Evolutionary conservation across 2,113 vertebrate genomes (phyloP), one percentile per base, ranked within the genome.

Genomic region (Climacteris rufus): DNA sequence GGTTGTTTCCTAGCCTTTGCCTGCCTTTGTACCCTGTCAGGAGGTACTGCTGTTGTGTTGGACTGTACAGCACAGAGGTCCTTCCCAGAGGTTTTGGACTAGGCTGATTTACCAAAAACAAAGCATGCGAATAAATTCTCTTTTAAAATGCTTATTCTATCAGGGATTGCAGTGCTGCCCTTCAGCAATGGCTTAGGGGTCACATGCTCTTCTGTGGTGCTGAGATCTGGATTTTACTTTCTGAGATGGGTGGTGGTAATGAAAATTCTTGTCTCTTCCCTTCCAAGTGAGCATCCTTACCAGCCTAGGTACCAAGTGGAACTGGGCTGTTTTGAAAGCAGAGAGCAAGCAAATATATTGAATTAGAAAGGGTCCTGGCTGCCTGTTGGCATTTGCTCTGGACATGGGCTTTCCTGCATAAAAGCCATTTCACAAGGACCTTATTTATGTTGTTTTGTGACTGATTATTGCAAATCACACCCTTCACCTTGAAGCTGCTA

Each of bases 401-500:
- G 35, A 13, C 30, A 23, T 37, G 31, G 50, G 13, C 15, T 68
- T 93, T 63, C 27, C 39, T 54, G 42, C 0, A 1, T 63, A 65
- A 83, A 78, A 63, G 16, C 30, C 44, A 40, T 59, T 89, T 63
- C 33, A 61, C 47, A 33, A 66, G 52, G 60, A 54, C 59, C 24
- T 72, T 76, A 80, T 63, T 80, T 86, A 77, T 7, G 24, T 81
- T 54, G 20, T 68, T 91, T 89, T 91, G 42, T 87, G 77, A 52
- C 65, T 11, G 4, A 56, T 50, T 89, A 44, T 24, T 82, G 57
- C 56, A 93, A 71, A 89, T 89, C 64, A 35, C 66, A 35, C 30
- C 16, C 16, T 81, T 96, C 52, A 28, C 77, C 77, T 91, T 84
- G 72, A 93, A 19, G 89, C 64, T 40, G 33, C 47, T 84, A 52